These are phyloP conservation scores for Phengaris alcon DNA, from an alignment of 2,888 invertebrate genomes.

Conservation along the genomic window DNA sequence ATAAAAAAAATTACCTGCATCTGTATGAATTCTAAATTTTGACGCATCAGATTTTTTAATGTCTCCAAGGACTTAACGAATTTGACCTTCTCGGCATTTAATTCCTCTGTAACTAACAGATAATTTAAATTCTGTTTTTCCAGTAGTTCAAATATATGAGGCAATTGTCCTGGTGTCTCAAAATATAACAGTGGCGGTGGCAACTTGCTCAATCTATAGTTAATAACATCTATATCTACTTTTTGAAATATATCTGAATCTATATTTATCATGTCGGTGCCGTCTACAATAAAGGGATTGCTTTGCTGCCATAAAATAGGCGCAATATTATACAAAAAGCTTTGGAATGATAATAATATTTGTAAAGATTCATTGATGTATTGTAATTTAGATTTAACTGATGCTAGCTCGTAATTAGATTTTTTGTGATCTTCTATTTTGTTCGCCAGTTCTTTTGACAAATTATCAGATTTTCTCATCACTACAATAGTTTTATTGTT, in stretches of 20 bases:
- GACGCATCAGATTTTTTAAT: constrained; percentile 52
- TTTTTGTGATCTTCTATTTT: constrained; percentile 66
- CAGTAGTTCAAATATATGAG: constrained; percentile 56
- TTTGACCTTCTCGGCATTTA: constrained; percentile 61
- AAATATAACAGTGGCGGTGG: constrained; percentile 64
- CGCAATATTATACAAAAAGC: constrained; percentile 64
- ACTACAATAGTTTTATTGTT: constrained; percentile 69
- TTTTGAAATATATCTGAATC: constrained; percentile 58
- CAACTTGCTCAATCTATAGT: constrained; percentile 50
- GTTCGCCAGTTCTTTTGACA: constrained; percentile 61
- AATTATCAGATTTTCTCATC: constrained; percentile 68
- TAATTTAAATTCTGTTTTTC: constrained; percentile 73
- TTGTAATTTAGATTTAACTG: constrained; percentile 66
- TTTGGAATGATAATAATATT: constrained; percentile 68
- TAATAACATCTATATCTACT: constrained; percentile 50
- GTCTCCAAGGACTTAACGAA: constrained; percentile 57
- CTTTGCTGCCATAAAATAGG: constrained; percentile 67
- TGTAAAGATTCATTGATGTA: constrained; percentile 66
- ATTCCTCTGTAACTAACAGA: constrained; percentile 65
- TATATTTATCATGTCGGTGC: constrained; percentile 54
- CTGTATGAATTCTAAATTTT: constrained; percentile 59
- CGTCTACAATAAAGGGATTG: constrained; percentile 49
- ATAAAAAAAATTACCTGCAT: constrained; percentile 52
- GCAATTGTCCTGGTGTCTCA: constrained; percentile 59
- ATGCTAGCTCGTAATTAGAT: constrained; percentile 62